A percentile compares a stretch with the other conserved stretches of the same genome.
Evolutionary conservation across 2,113 vertebrate genomes (phyloP).

Genomic region (Hippocampus mohnikei): DNA sequence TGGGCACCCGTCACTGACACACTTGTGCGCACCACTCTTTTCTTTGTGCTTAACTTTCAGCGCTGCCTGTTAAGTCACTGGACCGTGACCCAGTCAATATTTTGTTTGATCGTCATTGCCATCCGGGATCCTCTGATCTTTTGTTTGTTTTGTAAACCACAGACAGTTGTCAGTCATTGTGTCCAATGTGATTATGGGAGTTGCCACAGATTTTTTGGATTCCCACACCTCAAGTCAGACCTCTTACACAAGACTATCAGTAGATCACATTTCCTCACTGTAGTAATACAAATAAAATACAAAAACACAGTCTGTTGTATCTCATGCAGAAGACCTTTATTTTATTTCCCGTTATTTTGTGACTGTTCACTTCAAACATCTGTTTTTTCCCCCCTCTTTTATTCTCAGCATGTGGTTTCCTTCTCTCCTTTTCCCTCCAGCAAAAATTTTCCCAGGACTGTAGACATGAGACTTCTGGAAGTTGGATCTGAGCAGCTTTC

Average conservation of each 20-base stretch:
- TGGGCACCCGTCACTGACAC: background rate
- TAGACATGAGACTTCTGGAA: conserved; percentile 44
- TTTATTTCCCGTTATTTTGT: background rate
- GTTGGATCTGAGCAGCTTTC: conserved; percentile 24
- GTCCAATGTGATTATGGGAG: conserved; percentile 34
- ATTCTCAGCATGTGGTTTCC: conserved; percentile 37
- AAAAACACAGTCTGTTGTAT: background rate
- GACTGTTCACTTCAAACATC: conserved; percentile 27
- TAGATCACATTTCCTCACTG: conserved; percentile 28
- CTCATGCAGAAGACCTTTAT: background rate
- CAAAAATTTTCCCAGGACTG: conserved; percentile 49
- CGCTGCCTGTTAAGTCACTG: conserved; percentile 12
- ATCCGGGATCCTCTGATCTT: background rate
- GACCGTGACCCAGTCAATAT: conserved; percentile 17
- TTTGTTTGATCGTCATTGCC: conserved; percentile 4
- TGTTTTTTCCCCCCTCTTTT: conserved; percentile 11
- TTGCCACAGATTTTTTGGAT: conserved; percentile 7
- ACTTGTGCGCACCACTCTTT: conserved; percentile 4
- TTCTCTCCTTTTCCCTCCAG: conserved; percentile 25
- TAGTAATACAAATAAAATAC: background rate
- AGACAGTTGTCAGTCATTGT: conserved; percentile 23
- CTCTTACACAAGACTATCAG: conserved; percentile 35
- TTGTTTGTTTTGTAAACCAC: conserved; percentile 6
- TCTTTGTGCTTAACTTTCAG: conserved; percentile 15
- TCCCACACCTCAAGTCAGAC: conserved; percentile 19